These are phyloP conservation scores for Rhinichthys klamathensis DNA, from an alignment of 2,113 vertebrate species.

Conservation along the genomic window DNA sequence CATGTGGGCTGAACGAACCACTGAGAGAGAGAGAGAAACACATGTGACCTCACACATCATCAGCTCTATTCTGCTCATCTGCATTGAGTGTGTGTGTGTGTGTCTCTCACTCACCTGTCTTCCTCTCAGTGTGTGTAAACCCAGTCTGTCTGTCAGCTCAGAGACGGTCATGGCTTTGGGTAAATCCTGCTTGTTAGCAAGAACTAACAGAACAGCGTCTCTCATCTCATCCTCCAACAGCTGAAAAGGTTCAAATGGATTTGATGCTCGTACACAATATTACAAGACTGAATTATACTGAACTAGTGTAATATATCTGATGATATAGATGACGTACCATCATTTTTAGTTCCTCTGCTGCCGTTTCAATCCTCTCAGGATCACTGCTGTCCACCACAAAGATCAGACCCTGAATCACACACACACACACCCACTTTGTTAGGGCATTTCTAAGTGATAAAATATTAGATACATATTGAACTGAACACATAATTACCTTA, in stretches of 20 bases:
- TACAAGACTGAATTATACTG: conserved; percentile 36
- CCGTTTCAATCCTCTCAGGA: conserved; percentile 77
- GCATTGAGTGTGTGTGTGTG: conserved; percentile 54
- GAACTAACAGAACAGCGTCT: conserved; percentile 83
- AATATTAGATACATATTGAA: background rate
- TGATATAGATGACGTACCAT: conserved; percentile 15
- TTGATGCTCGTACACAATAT: conserved; percentile 79
- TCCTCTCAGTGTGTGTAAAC: conserved; percentile 80
- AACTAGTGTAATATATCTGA: background rate
- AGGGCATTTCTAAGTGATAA: background rate
- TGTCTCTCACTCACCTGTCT: conserved; percentile 57
- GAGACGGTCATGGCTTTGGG: conserved; percentile 86
- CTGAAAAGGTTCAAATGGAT: conserved; percentile 70
- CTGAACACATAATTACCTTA: conserved; percentile 70
- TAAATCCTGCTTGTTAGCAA: conserved; percentile 89
- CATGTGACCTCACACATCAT: conserved; percentile 43
- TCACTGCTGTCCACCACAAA: conserved; percentile 87
- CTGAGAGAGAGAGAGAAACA: conserved; percentile 63
- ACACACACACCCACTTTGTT: background rate
- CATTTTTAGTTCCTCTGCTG: conserved; percentile 73
- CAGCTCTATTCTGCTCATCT: conserved; percentile 45
- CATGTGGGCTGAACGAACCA: conserved; percentile 89
- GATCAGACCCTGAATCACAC: conserved; percentile 75
- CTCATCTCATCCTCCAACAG: conserved; percentile 84
- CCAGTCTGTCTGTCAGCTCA: conserved; percentile 88